phyloP scores from a whole-genome alignment of 2,113 vertebrate genomes.

The Macheiramphus alcinus region DNA sequence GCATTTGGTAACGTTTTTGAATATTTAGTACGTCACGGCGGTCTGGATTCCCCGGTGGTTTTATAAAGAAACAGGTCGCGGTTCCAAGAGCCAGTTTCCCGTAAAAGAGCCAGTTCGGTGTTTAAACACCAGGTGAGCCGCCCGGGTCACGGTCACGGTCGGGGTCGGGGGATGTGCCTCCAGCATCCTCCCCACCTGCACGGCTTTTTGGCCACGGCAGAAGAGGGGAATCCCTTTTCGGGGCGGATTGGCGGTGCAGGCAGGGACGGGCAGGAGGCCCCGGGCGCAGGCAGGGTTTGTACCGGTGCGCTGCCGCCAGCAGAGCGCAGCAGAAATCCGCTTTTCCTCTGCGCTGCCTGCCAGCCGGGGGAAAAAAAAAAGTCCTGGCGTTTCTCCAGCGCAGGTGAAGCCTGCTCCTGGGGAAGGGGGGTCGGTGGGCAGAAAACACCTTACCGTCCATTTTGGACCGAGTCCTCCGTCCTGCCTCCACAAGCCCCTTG shows the following conservation, averaged over 20 bases:
- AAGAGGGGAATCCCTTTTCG: background rate
- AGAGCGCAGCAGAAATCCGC: constrained; percentile 64
- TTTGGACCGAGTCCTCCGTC: rapidly evolving
- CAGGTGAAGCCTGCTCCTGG: background rate
- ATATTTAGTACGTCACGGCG: rapidly evolving
- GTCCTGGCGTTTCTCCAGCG: background rate
- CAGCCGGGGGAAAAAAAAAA: background rate
- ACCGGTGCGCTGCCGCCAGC: constrained; percentile 39
- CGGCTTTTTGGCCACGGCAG: background rate
- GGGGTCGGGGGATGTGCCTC: background rate
- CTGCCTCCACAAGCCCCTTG: background rate
- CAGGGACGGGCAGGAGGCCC: background rate
- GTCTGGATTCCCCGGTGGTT: rapidly evolving
- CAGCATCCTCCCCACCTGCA: background rate
- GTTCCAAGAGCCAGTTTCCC: rapidly evolving
- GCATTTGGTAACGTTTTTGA: rapidly evolving
- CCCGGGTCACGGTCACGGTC: rapidly evolving
- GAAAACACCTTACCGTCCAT: rapidly evolving
- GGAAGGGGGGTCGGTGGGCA: background rate
- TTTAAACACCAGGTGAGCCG: rapidly evolving
- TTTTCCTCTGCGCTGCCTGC: background rate
- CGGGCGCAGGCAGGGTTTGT: background rate
- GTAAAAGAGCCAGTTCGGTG: rapidly evolving
- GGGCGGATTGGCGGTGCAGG: background rate
- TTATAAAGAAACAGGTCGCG: rapidly evolving